A percentile compares a stretch with the other conserved stretches of the same genome.
Evolutionary conservation across 1,140 invertebrate genomes (phyloP).

Genomic region (Procambarus virginalis): DNA sequence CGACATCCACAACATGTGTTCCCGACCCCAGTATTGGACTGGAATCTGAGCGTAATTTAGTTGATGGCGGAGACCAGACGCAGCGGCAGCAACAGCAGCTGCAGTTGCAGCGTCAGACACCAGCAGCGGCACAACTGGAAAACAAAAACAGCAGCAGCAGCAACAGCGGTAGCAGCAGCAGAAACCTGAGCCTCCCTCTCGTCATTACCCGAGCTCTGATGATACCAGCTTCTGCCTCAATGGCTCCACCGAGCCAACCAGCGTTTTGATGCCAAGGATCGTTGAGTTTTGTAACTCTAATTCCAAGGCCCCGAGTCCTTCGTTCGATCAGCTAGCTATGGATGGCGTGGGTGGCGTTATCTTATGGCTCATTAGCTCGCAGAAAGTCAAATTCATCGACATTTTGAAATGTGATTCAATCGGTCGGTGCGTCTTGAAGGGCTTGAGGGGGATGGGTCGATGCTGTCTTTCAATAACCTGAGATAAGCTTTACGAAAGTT

Average conservation of each 20-base stretch:
- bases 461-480: no score
- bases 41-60: constrained; percentile 12
- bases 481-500: no score
- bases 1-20: constrained; percentile 11
- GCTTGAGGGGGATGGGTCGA: no score
- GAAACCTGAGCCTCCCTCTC: background rate
- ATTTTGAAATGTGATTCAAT: no score
- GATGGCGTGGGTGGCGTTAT: background rate
- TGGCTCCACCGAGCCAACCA: background rate
- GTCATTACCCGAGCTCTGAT: background rate
- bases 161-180: no score
- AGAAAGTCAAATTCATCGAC: background rate
- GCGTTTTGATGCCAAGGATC: background rate
- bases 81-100: background rate
- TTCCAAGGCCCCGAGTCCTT: background rate
- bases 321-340: background rate
- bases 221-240: background rate
- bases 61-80: background rate
- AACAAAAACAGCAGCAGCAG: no score
- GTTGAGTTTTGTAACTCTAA: background rate
- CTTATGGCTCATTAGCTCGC: background rate
- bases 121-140: no score
- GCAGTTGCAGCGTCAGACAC: no score
- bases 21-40: background rate
- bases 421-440: no score